Base-by-base conservation (phyloP, 2,113 vertebrate genomes). In the Podiceps cristatus region DNA sequence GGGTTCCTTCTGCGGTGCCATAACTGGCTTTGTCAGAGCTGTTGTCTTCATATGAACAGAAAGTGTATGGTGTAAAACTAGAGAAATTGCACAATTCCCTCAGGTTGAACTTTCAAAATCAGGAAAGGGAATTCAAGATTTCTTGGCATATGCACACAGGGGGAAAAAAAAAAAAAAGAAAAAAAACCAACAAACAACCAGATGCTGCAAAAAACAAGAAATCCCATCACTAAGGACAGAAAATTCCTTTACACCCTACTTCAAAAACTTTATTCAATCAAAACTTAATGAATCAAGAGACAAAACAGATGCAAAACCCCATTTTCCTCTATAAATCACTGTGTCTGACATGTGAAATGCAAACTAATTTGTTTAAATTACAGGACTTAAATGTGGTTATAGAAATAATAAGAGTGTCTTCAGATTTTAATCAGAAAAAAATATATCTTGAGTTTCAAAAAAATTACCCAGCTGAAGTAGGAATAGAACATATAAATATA, bases 361-460 rank as follows among this genome's bases (percentile, higher is more conserved):
- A 85, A 80, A 66, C 53, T 83, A 45, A 66, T 93, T 94, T 91
- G 77, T 80, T 97, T 68, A 95, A 96, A 93, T 95, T 83, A 95
- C 60, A 96, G 93, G 94, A 87, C 40, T 94, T 78, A 97, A 91
- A 94, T 68, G 79, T 79, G 56, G 86, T 84, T 97, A 88, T 86
- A 96, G 89, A 95, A 97, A 98, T 97, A 97, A 97, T 40, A 89
- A 89, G 60, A 49, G 62, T 55, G 80, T 87, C 97, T 98, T 98
- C 96, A 88, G 88, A 92, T 90, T 96, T 97, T 96, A 96, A 98
- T 93, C 92, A 94, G 90, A 96, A 98, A 97, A 97, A 91, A 97
- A 98, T 80, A 59, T 22, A 95, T 69, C 93, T 88, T 63, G 52
- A 62, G 45, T 78, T 97, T 88, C 88, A 75, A 60, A 90, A 95